phyloP scores from a whole-genome alignment of 2,888 invertebrate genomes.

The Archips xylosteana region DNA sequence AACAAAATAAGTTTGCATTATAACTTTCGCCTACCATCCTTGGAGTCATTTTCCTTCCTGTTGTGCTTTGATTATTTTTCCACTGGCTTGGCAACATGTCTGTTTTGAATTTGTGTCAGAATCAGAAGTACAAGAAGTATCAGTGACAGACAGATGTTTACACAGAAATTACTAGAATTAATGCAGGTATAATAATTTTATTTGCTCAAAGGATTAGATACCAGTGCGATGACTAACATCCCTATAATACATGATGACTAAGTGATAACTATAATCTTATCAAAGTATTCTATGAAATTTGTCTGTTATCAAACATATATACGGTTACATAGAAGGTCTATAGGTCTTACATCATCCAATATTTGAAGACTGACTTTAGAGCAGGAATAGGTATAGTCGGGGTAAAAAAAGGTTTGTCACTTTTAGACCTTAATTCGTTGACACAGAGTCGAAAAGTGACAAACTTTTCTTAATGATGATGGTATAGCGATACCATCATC shows the following conservation, averaged over 20 bases:
- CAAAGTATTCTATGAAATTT: slow-evolving; percentile 14
- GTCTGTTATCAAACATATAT: slow-evolving; percentile 13
- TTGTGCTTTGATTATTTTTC: neutral
- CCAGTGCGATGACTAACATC: slow-evolving; percentile 21
- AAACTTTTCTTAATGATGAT: no score
- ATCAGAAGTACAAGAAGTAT: neutral
- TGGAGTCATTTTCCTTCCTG: neutral
- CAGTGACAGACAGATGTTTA: neutral
- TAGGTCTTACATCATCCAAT: slow-evolving; percentile 5
- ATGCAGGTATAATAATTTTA: slow-evolving; percentile 4
- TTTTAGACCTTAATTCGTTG: no score
- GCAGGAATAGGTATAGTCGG: neutral
- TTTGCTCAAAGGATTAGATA: slow-evolving; percentile 29
- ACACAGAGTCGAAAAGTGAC: no score
- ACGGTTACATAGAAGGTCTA: neutral
- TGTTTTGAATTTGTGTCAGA: neutral
- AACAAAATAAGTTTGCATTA: neutral
- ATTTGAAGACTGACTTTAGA: neutral
- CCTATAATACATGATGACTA: slow-evolving; percentile 17
- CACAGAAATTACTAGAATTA: slow-evolving; percentile 3
- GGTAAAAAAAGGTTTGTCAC: no score
- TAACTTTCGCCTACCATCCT: neutral
- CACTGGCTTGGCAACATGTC: neutral
- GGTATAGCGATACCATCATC: no score
- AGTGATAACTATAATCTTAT: slow-evolving; percentile 31